Base-by-base conservation (phyloP, 2,797 vertebrate species). In the Taenioides sp. region DNA sequence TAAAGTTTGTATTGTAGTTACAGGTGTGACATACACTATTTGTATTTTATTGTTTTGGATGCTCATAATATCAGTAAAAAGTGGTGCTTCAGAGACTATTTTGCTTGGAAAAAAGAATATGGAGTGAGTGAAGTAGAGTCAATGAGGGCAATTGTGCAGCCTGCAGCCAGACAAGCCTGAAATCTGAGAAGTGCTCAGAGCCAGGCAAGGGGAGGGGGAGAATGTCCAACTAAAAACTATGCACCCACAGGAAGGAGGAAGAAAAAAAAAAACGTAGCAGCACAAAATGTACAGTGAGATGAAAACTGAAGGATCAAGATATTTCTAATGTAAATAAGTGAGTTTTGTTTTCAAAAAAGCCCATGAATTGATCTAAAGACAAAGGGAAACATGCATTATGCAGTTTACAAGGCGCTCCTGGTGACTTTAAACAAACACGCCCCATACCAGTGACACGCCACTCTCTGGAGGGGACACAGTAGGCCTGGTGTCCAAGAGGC, bases 151-250 rank as follows among this genome's bases (percentile, higher is more conserved):
- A 90, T 90, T 87, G 86, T 86, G 76, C 84, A 87, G 92, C 88
- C 84, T 75, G 62, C 84, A 89, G 86, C 82, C 77, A 78, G 87
- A 85, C 84, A 0, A 79, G 78, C 66, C 78, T 91, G 94, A 93
- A 94, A 94, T 90, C 79, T 89, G 93, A 94, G 87, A 90, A 87
- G 68, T 65, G 76, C 84, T 76, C 76, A 80, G 78, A 85, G 80
- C 55, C 50, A 37, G 80, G 73, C n/a, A 58, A 70, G 77, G 80
- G 82, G 73, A 70, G 64, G 31, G 75, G 57, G 65, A 61, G 79
- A 69, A 71, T 77, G 74, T 75, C 67, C 79, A 72, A 63, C 28
- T 9, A 67, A 67, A 69, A 80, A 86, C 78, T 80, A 69, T 74
- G 62, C 69, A 71, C 78, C 52, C 70, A 76, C 25, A 54, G 43